Conservation (phyloP, 2,113 vertebrate species). For the Istiophorus platypterus region DNA sequence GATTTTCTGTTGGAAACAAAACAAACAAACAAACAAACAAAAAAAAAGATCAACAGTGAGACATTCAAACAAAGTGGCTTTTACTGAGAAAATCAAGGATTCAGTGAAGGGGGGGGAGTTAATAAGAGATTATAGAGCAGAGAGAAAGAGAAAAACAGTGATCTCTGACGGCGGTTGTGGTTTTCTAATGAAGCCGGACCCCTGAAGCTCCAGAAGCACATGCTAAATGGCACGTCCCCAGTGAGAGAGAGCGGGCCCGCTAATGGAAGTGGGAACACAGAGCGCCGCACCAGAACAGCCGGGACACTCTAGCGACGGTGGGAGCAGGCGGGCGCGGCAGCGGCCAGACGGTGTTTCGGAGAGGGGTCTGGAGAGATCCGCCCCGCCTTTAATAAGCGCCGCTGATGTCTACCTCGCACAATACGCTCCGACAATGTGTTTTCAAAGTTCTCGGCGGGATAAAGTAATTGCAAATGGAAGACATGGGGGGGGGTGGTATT, state of each 20-base stretch:
- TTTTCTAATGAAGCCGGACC: constrained; percentile 54
- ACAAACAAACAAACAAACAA: too few species aligned
- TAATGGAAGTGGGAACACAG: constrained; percentile 65
- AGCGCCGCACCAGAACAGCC: constrained; percentile 49
- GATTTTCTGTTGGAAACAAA: constrained; percentile 88
- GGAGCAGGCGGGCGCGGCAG: constrained; percentile 19
- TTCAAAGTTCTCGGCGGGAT: constrained; percentile 52
- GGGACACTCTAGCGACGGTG: constrained; percentile 36
- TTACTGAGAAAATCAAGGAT: not conserved
- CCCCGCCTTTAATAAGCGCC: constrained; percentile 62
- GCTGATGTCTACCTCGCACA: constrained; percentile 39
- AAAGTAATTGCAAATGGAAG: constrained; percentile 63
- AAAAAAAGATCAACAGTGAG: constrained; percentile 23
- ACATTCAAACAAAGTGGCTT: constrained; percentile 20
- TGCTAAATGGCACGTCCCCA: constrained; percentile 50
- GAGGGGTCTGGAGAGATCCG: constrained; percentile 33
- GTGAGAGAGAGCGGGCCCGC: constrained; percentile 19
- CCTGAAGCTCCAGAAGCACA: constrained; percentile 33
- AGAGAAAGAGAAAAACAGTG: constrained; percentile 6
- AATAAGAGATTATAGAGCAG: constrained; percentile 13
- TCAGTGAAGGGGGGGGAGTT: not conserved
- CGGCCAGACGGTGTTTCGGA: constrained; percentile 17
- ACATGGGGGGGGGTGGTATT: constrained; percentile 36
- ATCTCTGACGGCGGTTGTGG: constrained; percentile 43
- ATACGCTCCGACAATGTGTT: constrained; percentile 48